Evolutionary conservation across 2,888 invertebrate species (phyloP), one percentile per base, ranked within the genome.

Genomic region (Temnothorax unifasciatus): DNA sequence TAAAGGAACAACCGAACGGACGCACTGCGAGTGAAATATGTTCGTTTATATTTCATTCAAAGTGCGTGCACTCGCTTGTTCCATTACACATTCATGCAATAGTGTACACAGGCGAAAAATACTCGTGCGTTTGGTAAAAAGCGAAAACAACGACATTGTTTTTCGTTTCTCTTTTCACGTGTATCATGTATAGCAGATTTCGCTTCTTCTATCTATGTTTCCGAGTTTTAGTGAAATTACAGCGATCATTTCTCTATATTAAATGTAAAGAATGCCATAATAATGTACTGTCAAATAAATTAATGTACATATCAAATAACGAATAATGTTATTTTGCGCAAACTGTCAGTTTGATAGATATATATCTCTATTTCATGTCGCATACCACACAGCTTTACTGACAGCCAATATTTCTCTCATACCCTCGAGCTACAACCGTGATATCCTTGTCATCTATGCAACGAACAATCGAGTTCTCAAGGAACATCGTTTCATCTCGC

Each of bases 11-110:
- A 71, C 79, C 79, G 47, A 71, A 71, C 71, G 73, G 71, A 81
- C 71, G 79, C 79, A 59, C 59, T 71, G 71, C 79, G 73, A 71
- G 71, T 81, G 79, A 81, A 81, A 81, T 81, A 81, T 81, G 79
- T 71, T 71, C 79, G 79, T 81, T 81, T 81, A 81, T 81, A 81
- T 81, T 81, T 81, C 73, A 81, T 71, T 81, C 79, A 18, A 59
- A 71, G 73, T 71, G 79, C 79, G 73, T 81, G 71, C 79, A 34
- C 71, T 81, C 79, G 79, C 79, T 77, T 77, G 79, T 71, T 81
- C 79, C 59, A 81, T 81, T 71, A 81, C 79, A 71, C 79, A 81
- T 81, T 81, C 79, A 59, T 71, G 71, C 71, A 79, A 79, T 59
- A 71, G 47, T 18, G 71, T 71, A 47, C 11, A 59, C 71, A 47